phyloP scores from a whole-genome alignment of 2,888 invertebrate genomes.

The Anagyrus pseudococci region DNA sequence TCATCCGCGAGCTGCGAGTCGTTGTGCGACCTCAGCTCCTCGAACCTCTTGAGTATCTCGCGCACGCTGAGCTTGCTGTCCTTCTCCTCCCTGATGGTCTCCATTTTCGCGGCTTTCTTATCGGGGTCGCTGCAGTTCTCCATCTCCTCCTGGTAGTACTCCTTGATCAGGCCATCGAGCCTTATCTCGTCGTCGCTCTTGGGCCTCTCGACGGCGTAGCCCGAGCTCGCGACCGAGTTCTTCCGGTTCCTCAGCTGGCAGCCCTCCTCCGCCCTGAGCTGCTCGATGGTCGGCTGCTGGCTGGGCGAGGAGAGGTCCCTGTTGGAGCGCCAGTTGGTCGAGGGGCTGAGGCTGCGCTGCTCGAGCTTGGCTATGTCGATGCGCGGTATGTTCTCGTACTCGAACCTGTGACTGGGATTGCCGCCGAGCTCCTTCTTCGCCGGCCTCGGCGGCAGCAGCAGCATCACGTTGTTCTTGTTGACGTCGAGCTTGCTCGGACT shows the following conservation, averaged over 20 bases:
- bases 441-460: slow-evolving; percentile 33
- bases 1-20: slow-evolving; percentile 48
- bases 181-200: slow-evolving; percentile 44
- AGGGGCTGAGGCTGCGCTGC: slow-evolving; percentile 34
- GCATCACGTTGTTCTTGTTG: slow-evolving; percentile 54
- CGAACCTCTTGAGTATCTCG: slow-evolving; percentile 82
- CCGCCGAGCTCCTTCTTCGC: slow-evolving; percentile 29
- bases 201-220: slow-evolving; percentile 28
- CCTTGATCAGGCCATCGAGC: slow-evolving; percentile 54
- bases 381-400: slow-evolving; percentile 60
- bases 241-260: slow-evolving; percentile 50
- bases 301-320: not conserved
- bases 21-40: slow-evolving; percentile 66
- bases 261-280: slow-evolving; percentile 54
- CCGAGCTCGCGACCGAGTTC: slow-evolving; percentile 42
- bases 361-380: slow-evolving; percentile 56
- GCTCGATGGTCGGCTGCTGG: slow-evolving; percentile 53
- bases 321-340: not conserved
- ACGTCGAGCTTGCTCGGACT: slow-evolving; percentile 52
- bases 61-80: slow-evolving; percentile 85
- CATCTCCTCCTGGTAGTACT: slow-evolving; percentile 54
- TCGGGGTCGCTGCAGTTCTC: slow-evolving; percentile 10
- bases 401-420: slow-evolving; percentile 50
- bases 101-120: not conserved
- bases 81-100: slow-evolving; percentile 74